These are phyloP conservation scores for Tenebrosternarchus preto DNA, from an alignment of 2,113 vertebrate species.

Conservation along the genomic window DNA sequence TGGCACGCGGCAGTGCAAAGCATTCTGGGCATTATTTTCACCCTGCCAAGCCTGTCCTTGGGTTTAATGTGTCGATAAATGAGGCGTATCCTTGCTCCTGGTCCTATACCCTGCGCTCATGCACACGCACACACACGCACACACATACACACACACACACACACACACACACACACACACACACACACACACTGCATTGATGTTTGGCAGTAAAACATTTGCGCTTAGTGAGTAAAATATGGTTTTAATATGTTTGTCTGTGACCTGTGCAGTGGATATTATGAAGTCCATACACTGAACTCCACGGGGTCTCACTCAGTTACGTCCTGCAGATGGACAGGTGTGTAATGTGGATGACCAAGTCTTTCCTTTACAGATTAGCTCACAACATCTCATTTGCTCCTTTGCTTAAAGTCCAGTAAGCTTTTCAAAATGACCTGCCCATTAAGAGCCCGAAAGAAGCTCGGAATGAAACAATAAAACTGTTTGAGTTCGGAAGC, in stretches of 20 bases:
- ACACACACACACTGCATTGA: not conserved
- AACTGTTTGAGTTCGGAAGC: conserved; percentile 50
- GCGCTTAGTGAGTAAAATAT: conserved; percentile 48
- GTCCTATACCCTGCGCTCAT: conserved; percentile 16
- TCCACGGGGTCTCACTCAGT: conserved; percentile 8
- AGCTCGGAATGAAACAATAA: conserved; percentile 56
- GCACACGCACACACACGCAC: conserved; percentile 25
- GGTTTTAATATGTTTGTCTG: conserved; percentile 49
- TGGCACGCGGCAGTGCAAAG: conserved; percentile 1
- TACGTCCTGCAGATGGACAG: not conserved
- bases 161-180: conserved; percentile 3
- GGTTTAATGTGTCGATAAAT: conserved; percentile 56
- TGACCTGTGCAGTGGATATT: conserved; percentile 39
- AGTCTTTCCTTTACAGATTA: not conserved
- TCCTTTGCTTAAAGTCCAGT: not conserved
- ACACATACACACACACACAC: conserved; percentile 32
- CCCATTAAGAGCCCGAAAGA: conserved; percentile 34
- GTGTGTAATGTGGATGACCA: no score
- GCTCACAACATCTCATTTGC: conserved; percentile 10
- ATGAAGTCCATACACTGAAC: conserved; percentile 38
- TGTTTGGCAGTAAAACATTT: conserved; percentile 52
- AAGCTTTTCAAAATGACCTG: conserved; percentile 33
- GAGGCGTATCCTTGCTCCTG: conserved; percentile 50
- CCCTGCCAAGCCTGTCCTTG: conserved; percentile 44
- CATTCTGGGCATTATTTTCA: conserved; percentile 53